Percentiles rank a stretch among this genome's conserved stretches.
Evolutionary conservation across 2,113 vertebrate genomes (phyloP).

Genomic region (Cheilinus undulatus): DNA sequence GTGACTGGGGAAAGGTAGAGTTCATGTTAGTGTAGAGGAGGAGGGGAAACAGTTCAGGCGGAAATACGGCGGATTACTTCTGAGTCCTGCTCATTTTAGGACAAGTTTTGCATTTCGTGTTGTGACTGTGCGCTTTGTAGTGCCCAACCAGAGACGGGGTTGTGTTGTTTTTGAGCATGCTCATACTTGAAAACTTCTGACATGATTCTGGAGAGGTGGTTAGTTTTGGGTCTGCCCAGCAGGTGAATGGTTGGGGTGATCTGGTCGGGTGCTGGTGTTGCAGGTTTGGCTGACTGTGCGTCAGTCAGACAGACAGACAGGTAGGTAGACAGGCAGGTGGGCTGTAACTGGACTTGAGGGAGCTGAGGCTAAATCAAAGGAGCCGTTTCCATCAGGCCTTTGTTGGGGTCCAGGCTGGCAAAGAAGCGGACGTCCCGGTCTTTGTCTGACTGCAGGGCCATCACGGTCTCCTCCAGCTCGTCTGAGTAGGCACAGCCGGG

Average conservation of each 20-base stretch:
- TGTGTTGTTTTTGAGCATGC: conserved; percentile 37
- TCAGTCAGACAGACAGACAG: conserved; percentile 71
- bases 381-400: conserved; percentile 75
- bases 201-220: conserved; percentile 47
- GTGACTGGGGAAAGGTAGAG: conserved; percentile 29
- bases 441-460: conserved; percentile 88
- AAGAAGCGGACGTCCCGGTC: conserved; percentile 93
- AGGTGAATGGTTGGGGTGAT: conserved; percentile 43
- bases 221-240: conserved; percentile 61
- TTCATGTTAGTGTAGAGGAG: conserved; percentile 61
- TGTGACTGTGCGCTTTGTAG: conserved; percentile 55
- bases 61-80: conserved; percentile 43
- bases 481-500: conserved; percentile 90
- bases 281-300: conserved; percentile 48
- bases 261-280: conserved; percentile 79
- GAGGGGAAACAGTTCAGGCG: conserved; percentile 44
- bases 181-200: conserved; percentile 31
- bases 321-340: conserved; percentile 67
- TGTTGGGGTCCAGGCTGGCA: conserved; percentile 87
- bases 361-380: conserved; percentile 74
- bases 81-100: conserved; percentile 76
- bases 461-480: conserved; percentile 88
- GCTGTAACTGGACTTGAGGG: conserved; percentile 10
- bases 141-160: conserved; percentile 54
- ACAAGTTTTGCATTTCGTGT: conserved; percentile 41